Conservation (phyloP, 2,113 vertebrate species). For the Excalfactoria chinensis region DNA sequence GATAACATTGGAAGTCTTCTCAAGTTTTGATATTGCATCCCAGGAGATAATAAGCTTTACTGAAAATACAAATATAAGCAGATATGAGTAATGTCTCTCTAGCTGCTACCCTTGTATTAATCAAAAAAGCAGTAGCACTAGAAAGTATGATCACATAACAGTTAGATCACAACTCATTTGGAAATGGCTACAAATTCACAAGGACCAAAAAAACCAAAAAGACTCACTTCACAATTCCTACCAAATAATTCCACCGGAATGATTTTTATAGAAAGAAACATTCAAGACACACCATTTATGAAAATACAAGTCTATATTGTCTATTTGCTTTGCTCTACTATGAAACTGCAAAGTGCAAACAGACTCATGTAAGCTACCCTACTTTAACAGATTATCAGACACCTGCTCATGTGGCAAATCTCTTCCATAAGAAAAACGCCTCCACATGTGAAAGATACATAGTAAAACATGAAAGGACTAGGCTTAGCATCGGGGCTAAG, state of each 20-base stretch:
- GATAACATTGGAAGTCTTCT: constrained; percentile 93
- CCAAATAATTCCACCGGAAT: background rate
- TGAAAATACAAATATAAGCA: constrained; percentile 74
- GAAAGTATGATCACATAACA: background rate
- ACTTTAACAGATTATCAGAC: background rate
- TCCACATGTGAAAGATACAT: background rate
- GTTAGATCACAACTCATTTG: background rate
- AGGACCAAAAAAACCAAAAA: background rate
- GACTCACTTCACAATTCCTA: background rate
- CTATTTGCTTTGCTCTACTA: background rate
- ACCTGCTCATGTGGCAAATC: background rate
- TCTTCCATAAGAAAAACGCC: background rate
- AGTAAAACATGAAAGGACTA: background rate
- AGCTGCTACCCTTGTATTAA: background rate
- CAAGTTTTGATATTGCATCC: constrained; percentile 93
- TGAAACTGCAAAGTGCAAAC: background rate
- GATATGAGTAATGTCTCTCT: constrained; percentile 22
- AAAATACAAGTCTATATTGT: background rate
- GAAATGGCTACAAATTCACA: background rate
- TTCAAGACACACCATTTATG: background rate
- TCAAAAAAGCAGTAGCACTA: background rate
- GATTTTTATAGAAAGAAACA: background rate
- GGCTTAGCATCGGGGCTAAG: background rate
- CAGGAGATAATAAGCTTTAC: constrained; percentile 95
- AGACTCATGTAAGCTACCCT: background rate